These are phyloP conservation scores for Hydrocynus forskahlii DNA, from an alignment of 2,797 vertebrate species.

Conservation along the genomic window DNA sequence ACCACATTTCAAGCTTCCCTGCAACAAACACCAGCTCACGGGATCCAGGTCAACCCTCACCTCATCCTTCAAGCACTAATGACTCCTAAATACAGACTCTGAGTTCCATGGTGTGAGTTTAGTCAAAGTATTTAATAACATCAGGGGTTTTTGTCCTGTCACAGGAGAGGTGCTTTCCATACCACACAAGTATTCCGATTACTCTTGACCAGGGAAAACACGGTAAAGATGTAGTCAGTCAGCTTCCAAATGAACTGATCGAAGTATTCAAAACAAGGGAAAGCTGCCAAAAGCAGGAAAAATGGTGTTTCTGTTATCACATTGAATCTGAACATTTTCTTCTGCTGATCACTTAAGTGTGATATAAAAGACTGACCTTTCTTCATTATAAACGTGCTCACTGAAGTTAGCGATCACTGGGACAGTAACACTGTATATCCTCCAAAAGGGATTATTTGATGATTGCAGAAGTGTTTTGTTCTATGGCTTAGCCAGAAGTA, in stretches of 20 bases:
- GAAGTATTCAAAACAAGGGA: slow-evolving; percentile 1
- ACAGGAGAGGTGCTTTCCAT: slow-evolving; percentile 2
- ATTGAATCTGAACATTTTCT: neutral
- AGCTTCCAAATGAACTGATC: neutral
- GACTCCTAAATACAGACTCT: slow-evolving; percentile 48
- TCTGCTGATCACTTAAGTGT: neutral
- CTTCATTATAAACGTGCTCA: neutral
- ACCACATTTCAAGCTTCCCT: slow-evolving; percentile 19
- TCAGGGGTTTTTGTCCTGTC: slow-evolving; percentile 14
- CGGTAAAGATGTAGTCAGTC: slow-evolving; percentile 3
- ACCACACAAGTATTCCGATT: slow-evolving; percentile 40
- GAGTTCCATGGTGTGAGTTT: slow-evolving; percentile 1
- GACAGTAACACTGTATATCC: neutral
- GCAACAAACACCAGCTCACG: slow-evolving; percentile 16
- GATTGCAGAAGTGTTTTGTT: slow-evolving; percentile 7
- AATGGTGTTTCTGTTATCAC: neutral
- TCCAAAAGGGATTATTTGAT: slow-evolving; percentile 28
- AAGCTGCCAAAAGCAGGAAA: neutral
- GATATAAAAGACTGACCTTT: neutral
- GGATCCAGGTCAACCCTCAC: slow-evolving; percentile 53
- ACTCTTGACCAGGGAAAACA: neutral
- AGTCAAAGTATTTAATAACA: neutral
- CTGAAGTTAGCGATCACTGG: slow-evolving; percentile 10
- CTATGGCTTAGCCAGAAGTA: slow-evolving; percentile 20
- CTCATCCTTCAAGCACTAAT: slow-evolving; percentile 43